Conservation (phyloP, 2,888 invertebrate species). For the Dendrolimus pini region DNA sequence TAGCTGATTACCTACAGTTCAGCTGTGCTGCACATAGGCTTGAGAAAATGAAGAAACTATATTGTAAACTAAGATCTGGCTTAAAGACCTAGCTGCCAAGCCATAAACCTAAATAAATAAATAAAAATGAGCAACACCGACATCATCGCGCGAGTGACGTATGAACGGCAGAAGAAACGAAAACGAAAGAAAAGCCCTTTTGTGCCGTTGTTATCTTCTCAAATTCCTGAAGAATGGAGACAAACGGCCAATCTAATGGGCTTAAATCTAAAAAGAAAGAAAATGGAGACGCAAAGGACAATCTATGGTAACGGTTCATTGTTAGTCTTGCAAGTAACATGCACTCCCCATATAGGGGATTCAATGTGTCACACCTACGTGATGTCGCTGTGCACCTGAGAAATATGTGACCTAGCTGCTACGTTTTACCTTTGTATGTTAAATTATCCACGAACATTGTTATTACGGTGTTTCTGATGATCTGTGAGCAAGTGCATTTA, state of each 20-base stretch:
- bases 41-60: too few relatives aligned
- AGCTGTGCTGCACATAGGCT: too few relatives aligned
- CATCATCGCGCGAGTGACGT: conserved; percentile 66
- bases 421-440: conserved; percentile 63
- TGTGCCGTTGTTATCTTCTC: conserved; percentile 77
- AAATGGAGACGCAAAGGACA: conserved; percentile 78
- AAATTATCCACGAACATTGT: conserved; percentile 25
- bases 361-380: conserved; percentile 77
- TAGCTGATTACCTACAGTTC: too few relatives aligned
- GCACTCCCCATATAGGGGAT: conserved; percentile 69
- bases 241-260: conserved; percentile 77
- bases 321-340: conserved; percentile 62
- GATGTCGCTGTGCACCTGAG: conserved; percentile 70
- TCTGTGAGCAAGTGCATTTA: neutral
- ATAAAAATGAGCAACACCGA: conserved; percentile 30
- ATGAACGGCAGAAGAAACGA: conserved; percentile 73
- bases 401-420: conserved; percentile 73
- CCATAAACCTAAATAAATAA: too few relatives aligned
- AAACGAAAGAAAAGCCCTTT: conserved; percentile 74
- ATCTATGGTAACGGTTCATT: conserved; percentile 78
- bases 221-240: conserved; percentile 74
- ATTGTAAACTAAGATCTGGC: too few relatives aligned
- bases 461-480: neutral
- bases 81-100: too few relatives aligned
- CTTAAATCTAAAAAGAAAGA: conserved; percentile 79